Conservation (phyloP, 2,113 vertebrate genomes). For the Tragelaphus buxtoni region DNA sequence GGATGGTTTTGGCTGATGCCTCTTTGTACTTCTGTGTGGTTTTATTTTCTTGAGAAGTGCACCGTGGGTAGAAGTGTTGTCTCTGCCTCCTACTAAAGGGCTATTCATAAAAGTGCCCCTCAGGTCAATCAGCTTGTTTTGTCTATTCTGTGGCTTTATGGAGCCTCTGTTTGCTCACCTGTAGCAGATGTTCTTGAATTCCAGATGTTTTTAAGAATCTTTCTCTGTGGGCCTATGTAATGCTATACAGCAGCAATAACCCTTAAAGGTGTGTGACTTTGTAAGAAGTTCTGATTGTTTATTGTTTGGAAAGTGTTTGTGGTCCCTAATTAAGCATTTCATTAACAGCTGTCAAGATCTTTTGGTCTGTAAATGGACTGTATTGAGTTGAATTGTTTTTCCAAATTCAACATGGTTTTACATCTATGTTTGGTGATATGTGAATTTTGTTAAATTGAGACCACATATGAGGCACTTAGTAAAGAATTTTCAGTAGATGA, state of each 20-base stretch:
- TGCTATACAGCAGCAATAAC: conserved; percentile 13
- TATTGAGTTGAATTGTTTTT: background rate
- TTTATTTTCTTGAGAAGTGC: conserved; percentile 37
- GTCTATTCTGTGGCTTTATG: conserved; percentile 33
- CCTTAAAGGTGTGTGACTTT: conserved; percentile 22
- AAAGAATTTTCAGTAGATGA: conserved; percentile 13
- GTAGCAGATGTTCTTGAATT: conserved; percentile 49
- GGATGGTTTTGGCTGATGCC: conserved; percentile 1
- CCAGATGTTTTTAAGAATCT: conserved; percentile 46
- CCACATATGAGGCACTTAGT: background rate
- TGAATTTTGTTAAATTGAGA: conserved; percentile 34
- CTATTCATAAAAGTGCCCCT: background rate
- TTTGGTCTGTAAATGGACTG: conserved; percentile 14
- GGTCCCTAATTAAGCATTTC: conserved; percentile 54
- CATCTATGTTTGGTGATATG: background rate
- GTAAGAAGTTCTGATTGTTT: conserved; percentile 40
- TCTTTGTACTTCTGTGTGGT: conserved; percentile 19
- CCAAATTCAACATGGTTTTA: background rate
- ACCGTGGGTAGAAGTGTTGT: background rate
- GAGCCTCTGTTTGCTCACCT: conserved; percentile 67
- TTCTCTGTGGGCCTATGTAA: conserved; percentile 19
- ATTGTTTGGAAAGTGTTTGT: conserved; percentile 37
- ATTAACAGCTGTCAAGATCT: conserved; percentile 25
- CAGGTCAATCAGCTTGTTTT: background rate
- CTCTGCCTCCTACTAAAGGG: background rate